Base-by-base conservation (phyloP, 35 echinoderm and acorn worm species). In the Apostichopus japonicus region DNA sequence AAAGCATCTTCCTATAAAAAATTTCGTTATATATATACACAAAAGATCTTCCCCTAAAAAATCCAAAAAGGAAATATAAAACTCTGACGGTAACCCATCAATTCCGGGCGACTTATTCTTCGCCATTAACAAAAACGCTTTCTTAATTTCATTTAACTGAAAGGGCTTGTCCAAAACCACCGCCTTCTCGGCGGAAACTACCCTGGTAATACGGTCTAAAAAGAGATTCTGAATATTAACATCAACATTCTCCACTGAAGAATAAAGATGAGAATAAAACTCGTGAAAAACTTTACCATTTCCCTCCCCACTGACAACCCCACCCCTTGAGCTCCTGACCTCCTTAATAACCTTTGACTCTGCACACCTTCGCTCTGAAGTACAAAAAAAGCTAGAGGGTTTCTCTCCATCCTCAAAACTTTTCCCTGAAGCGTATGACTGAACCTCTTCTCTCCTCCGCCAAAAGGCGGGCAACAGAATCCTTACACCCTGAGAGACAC, bases 21-120 rank as follows among this genome's bases (percentile, higher is more conserved):
- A 25, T 22, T 13, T 72, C 21, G 17, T 81, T 21, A 79, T 21
- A 79, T n/a, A 96, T 73, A 91, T 88, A 5, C 76, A 55, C 5
- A 96, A 13, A 9, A 96, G 52, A 54, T 93, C 87, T 15, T 15
- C 55, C 52, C 78, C 63, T 8, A 96, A 6, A 24, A 93, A 16
- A 6, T 93, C 80, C 77, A 89, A 90, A 54, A 79, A 96, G 8
- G 11, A 4, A 7, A 15, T 8, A 27, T 94, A 92, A 92, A 96
- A 93, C 63, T 96, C 92, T 1, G 57, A 72, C 2, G 95, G 92
- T 4, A 96, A 23, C 1, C 95, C 95, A 70, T 96, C 95, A 14
- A 15, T 51, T 4, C 95, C 95, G 13, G 92, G 95, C 0, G 95
- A 89, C 80, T 96, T 96, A 27, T 92, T 86, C 24, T 78, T 87